These are phyloP conservation scores for Dicaeum eximium DNA, from an alignment of 2,113 vertebrate genomes.

Conservation along the genomic window DNA sequence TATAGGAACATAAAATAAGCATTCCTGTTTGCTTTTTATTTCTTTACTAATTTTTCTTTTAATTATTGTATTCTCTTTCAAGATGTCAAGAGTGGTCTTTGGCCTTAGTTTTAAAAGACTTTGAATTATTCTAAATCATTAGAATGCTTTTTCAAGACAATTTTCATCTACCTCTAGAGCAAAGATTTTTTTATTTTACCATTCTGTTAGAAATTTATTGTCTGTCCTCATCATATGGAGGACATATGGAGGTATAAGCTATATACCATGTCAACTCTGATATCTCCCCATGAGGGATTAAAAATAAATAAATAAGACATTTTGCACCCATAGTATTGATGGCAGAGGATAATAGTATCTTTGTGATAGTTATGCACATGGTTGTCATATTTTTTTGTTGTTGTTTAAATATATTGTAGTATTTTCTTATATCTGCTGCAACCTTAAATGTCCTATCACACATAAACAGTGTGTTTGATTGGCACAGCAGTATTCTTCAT, in stretches of 20 bases:
- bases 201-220: background rate
- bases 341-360: background rate
- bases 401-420: background rate
- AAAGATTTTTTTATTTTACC: background rate
- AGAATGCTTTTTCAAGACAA: background rate
- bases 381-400: background rate
- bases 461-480: slow-evolving; percentile 14
- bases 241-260: background rate
- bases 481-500: slow-evolving; percentile 30
- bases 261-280: background rate
- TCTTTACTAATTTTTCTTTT: background rate
- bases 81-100: background rate
- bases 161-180: background rate
- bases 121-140: background rate
- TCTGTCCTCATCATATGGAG: background rate
- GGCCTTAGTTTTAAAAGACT: background rate
- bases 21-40: background rate
- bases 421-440: background rate
- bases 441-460: slow-evolving; percentile 30
- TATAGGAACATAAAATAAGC: background rate
- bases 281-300: background rate
- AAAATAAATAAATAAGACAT: background rate
- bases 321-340: background rate
- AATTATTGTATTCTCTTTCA: background rate
- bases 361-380: background rate